Conservation (phyloP, 2,113 vertebrate species). For the Podiceps cristatus region DNA sequence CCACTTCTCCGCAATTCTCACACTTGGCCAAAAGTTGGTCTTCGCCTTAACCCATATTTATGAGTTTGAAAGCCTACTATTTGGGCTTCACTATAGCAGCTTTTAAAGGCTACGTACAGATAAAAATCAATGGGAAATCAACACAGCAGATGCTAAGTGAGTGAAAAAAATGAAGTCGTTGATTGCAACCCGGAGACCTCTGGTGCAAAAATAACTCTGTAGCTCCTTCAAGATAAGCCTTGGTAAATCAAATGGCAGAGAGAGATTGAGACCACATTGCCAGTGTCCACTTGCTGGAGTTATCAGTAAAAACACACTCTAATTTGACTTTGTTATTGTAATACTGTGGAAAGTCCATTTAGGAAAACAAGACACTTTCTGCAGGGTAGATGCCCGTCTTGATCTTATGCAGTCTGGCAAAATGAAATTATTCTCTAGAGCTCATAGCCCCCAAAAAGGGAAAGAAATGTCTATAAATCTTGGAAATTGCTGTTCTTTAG, state of each 20-base stretch:
- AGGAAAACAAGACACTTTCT: not conserved
- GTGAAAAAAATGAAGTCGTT: slow-evolving; percentile 27
- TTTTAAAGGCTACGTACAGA: slow-evolving; percentile 55
- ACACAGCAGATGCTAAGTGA: slow-evolving; percentile 28
- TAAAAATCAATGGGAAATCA: slow-evolving; percentile 66
- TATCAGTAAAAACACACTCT: not conserved
- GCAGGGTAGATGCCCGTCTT: not conserved
- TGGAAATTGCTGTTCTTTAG: slow-evolving; percentile 41
- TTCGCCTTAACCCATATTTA: not conserved
- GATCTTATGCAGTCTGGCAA: not conserved
- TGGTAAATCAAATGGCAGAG: not conserved
- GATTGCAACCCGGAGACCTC: slow-evolving; percentile 58
- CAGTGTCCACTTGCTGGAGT: not conserved
- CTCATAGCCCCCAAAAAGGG: not conserved
- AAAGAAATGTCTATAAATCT: slow-evolving; percentile 49
- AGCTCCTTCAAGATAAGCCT: not conserved
- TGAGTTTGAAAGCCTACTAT: slow-evolving; percentile 30
- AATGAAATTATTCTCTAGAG: not conserved
- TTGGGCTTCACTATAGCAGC: slow-evolving; percentile 50
- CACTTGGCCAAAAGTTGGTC: not conserved
- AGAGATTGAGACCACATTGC: not conserved
- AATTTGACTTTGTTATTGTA: not conserved
- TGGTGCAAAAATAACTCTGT: slow-evolving; percentile 22
- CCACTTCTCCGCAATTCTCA: not conserved
- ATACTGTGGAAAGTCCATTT: not conserved